Base-by-base conservation (phyloP, 1,140 invertebrate genomes). In the Diachasmimorpha longicaudata region DNA sequence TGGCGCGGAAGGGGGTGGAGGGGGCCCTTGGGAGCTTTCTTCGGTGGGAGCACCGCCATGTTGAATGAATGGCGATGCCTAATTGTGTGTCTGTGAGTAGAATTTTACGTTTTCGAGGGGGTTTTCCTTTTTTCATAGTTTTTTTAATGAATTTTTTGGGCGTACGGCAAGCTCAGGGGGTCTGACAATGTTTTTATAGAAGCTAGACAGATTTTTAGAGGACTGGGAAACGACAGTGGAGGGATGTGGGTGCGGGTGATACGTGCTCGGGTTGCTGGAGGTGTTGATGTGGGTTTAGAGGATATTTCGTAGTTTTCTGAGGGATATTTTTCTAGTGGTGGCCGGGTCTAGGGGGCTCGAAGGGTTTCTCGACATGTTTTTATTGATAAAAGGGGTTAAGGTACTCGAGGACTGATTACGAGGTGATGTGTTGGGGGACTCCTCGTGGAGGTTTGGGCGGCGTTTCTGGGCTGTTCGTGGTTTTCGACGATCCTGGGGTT, bases 21-120 rank as follows among this genome's bases (percentile, higher is more conserved):
- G 79, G 81, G 83, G 81, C 82, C 82, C 83, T 85, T 83, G 83
- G 80, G 85, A 85, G 87, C 88, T 89, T 89, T 89, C 87, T 87
- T 88, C 87, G 82, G 80, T 82, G 86, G 83, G 82, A 81, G 36
- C 58, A 87, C 88, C 88, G 88, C 88, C 88, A 89, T 89, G 87
- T 89, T 89, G 88, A 86, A 85, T 82, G 76, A 84, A 84, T 76
- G 85, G 83, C 83, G 83, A 84, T 81, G 82, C 81, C 79, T 83
- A 85, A 72, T 48, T 58, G 25, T 74, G 10, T 44, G 16, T 74
- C 13, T 74, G 10, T 66, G 4, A 21, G 21, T 66, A 9, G 25
- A 31, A 31, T 25, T 66, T 66, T 31, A 31, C 25, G 21, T 66
- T 66, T 66, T 58, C 23, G 14, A 16, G n/a, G 19, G 19, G n/a